Conservation (phyloP, 1,140 invertebrate genomes). For the Aphis craccivora region DNA sequence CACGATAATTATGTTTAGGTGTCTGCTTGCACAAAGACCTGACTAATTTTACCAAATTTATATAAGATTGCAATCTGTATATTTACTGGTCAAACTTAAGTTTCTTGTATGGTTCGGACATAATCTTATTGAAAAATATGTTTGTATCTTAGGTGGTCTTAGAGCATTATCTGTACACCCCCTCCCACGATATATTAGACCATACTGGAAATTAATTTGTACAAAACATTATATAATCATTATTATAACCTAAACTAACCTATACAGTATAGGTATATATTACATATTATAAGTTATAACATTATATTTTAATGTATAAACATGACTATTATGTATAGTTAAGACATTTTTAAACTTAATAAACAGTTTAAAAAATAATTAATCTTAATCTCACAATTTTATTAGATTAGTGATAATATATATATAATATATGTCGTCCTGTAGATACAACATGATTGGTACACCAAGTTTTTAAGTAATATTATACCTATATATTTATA, state of each 20-base stretch:
- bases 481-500: background rate
- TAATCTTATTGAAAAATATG: background rate
- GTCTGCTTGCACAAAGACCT: background rate
- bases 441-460: background rate
- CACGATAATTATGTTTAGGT: background rate
- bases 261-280: too few species aligned
- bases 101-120: too few species aligned
- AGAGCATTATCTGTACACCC: background rate
- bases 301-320: too few species aligned
- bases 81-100: background rate
- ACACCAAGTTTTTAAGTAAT: background rate
- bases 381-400: background rate
- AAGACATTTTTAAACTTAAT: background rate
- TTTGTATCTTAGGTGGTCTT: background rate
- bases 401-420: background rate
- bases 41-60: background rate
- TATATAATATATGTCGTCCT: background rate
- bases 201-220: background rate
- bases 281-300: too few species aligned
- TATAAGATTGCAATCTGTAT: background rate
- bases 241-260: too few species aligned
- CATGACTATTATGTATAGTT: background rate
- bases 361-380: constrained; percentile 3
- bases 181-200: background rate
- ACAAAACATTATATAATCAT: background rate